Base-by-base conservation (phyloP, 2,797 vertebrate species). In the Cynodonichthys magdalenae region DNA sequence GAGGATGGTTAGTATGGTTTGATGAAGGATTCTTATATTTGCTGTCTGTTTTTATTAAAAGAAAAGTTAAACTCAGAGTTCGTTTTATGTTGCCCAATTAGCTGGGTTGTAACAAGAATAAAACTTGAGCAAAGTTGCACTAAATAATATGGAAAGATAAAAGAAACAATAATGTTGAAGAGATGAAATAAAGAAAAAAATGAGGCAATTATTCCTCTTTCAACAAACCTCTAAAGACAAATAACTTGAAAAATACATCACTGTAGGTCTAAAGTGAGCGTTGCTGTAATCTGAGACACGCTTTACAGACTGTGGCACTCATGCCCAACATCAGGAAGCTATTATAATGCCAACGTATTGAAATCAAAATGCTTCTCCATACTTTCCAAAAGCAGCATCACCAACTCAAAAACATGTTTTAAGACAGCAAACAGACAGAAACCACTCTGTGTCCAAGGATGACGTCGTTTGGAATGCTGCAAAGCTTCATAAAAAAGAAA, bases 261-360 rank as follows among this genome's bases (percentile, higher is more conserved):
- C 74, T 71, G 69, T 66, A 47, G 66, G 62, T 76, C 57, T 61
- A 73, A 85, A 80, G 60, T 75, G 75, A 74, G 62, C 47, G n/a
- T 69, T 52, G 70, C 69, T 66, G 80, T 62, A 84, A 88, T 49
- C 3, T 58, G 63, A 87, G 66, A 77, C 59, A 51, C 56, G 28
- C 76, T 63, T 55, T 66, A 39, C 63, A 79, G 49, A 63, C 53
- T 63, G 62, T 10, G 47, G 19, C 2, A 51, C 66, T 70, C 59
- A 52, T 31, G 12, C 52, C 49, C 20, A 75, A 74, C 86, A 85
- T 78, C 65, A 70, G 78, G 77, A 80, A 75, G 55, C 53, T 59
- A 72, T 84, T 72, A 79, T 11, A 52, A 52, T 41, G 39, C 51
- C 47, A 46, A 69, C 54, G 52, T 57, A 68, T 6, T 51, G 65